A percentile compares a stretch with the other conserved stretches of the same genome.
These are phyloP conservation scores for Tinea pellionella DNA, from an alignment of 2,888 invertebrate genomes.

Conservation along the genomic window DNA sequence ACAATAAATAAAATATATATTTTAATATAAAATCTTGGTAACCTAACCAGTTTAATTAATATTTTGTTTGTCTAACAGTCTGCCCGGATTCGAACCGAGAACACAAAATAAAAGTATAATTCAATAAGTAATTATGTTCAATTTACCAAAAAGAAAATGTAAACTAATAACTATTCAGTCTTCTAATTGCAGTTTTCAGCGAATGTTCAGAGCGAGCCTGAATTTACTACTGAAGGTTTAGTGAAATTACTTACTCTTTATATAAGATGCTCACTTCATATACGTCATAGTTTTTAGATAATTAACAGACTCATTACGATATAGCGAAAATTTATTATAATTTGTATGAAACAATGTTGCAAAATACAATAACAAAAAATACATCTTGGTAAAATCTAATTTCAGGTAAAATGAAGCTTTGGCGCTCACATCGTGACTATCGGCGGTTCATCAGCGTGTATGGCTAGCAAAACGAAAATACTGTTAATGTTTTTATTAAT, in stretches of 20 bases:
- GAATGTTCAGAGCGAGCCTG: background rate
- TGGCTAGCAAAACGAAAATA: too few relatives aligned
- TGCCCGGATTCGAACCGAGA: background rate
- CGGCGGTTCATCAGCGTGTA: too few relatives aligned
- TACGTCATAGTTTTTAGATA: background rate
- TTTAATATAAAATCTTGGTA: too few relatives aligned
- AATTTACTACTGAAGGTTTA: background rate
- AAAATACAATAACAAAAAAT: too few relatives aligned
- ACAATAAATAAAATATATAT: too few relatives aligned
- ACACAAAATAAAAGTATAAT: background rate
- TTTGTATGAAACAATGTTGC: too few relatives aligned
- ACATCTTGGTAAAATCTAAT: too few relatives aligned
- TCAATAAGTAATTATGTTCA: background rate
- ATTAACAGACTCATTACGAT: slow-evolving; percentile 3
- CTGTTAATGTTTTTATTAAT: too few relatives aligned
- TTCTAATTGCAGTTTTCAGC: background rate
- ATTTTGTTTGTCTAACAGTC: too few relatives aligned
- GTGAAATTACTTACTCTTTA: background rate
- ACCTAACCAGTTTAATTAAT: too few relatives aligned
- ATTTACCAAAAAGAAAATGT: background rate
- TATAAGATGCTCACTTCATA: background rate
- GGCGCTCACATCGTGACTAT: too few relatives aligned
- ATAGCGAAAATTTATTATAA: background rate
- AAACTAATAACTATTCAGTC: background rate
- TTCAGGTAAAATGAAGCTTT: too few relatives aligned